Evolutionary conservation across 2,888 invertebrate genomes (phyloP), one percentile per base, ranked within the genome.

Genomic region (Protonemura montana): DNA sequence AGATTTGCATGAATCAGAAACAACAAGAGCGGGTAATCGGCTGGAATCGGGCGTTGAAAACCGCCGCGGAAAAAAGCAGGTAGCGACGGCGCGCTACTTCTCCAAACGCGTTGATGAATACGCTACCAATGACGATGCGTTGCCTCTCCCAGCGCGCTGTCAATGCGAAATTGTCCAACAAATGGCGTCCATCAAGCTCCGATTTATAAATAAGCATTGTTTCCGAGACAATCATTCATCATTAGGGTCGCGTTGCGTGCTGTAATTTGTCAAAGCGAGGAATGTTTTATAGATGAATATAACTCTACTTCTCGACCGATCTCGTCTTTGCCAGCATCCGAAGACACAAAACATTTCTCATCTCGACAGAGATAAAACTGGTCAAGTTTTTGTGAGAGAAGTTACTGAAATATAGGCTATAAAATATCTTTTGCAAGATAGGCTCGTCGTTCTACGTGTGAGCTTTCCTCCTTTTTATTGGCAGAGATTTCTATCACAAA

Each of bases 231-330:
- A 59, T 59, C 59, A 21, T 59, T 59, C 59, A 59, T 59, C 59
- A 21, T 59, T 59, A 59, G 59, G 59, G 59, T 6, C 59, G 13
- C 21, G 16, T 21, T 21, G 59, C 59, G 59, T 59, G 16, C 59
- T 1, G 59, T 59, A 59, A 59, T 59, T 59, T 59, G 59, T 59
- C 59, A 59, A 3, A 21, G 16, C 3, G 59, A 59, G 59, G 59
- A 59, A 59, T 59, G 59, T 59, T 59, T 59, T 59, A 59, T 59
- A 59, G 59, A 59, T 59, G 59, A 59, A 59, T 59, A 59, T 59
- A 59, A 59, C 59, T 59, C 59, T 21, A 59, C 59, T 59, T 59
- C 59, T 59, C 3, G 21, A 3, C 6, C 59, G 59, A 59, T 59
- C 59, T 59, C 59, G 59, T 59, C 59, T 59, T 59, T 59, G 59